phyloP scores from a whole-genome alignment of 2,797 vertebrate genomes.

The Perodicticus potto region DNA sequence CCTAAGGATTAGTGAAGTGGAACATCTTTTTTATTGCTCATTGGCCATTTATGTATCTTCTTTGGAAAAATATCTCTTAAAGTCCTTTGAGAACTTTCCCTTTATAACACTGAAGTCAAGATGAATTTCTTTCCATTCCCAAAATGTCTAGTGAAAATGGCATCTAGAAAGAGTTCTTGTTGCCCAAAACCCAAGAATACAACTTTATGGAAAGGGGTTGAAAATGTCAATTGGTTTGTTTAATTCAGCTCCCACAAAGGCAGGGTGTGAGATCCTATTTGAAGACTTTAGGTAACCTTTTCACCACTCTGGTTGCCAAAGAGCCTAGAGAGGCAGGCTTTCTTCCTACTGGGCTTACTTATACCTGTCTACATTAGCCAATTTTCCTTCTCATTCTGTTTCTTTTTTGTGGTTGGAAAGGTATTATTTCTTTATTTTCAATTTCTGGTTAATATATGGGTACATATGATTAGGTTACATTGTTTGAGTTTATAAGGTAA shows the following conservation, averaged over 20 bases:
- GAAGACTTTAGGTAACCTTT: background rate
- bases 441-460: too few species aligned
- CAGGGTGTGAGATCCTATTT: fast-evolving
- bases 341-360: background rate
- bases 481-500: too few species aligned
- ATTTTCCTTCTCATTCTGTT: background rate
- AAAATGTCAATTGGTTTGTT: background rate
- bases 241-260: background rate
- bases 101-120: background rate
- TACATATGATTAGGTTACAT: too few species aligned
- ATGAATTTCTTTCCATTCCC: background rate
- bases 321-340: background rate
- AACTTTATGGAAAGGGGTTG: background rate
- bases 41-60: background rate
- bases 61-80: background rate
- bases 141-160: background rate
- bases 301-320: background rate
- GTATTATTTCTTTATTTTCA: too few species aligned
- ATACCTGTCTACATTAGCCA: fast-evolving
- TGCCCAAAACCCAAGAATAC: background rate
- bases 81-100: background rate
- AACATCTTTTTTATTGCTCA: background rate
- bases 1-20: background rate
- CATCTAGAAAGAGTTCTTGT: background rate
- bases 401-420: too few species aligned